Base-by-base conservation (phyloP, 1,140 invertebrate species). In the Vanessa atalanta region DNA sequence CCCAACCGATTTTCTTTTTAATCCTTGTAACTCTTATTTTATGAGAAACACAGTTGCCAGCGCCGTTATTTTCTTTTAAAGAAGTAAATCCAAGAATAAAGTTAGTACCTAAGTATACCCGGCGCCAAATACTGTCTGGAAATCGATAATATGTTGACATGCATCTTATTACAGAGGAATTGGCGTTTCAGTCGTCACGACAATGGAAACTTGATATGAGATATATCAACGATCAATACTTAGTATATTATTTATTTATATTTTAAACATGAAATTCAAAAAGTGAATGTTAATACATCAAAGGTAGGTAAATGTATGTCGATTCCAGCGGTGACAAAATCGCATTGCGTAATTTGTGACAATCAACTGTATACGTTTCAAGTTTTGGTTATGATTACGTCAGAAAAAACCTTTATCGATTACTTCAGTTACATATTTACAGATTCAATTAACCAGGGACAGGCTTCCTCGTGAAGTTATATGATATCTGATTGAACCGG, bases 271-370 rank as follows among this genome's bases (percentile, higher is more conserved):
- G 5, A 53, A 16, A 15, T 70, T 61, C 67, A 14, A 57, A 68
- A 70, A 70, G 67, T 70, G 67, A 70, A 70, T 70, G 67, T 70
- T 5, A 43, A 9, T 43, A 31, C 67, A 70, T 48, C 67, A 61
- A 16, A 70, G 47, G 53, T 37, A 48, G 55, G 61, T 48, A 61
- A 68, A 70, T 61, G 55, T 47, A 20, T 48, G 60, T 70, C 67
- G 67, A 61, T 61, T 23, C 53, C 55, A 20, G 26, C 67, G 67
- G 67, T 70, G 55, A 70, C 67, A 61, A 70, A 55, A 61, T 48
- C 47, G 23, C 12, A 26, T 43, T 43, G 50, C 20, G 11, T n/a
- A 26, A 60, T 60, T 20, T 14, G 20, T 26, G 55, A 60, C 55
- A 60, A 60, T 60, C 55, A 60, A 60, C 26, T 60, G 26, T 60